Conservation (phyloP, 2,888 invertebrate genomes). For the Pammene aurita region DNA sequence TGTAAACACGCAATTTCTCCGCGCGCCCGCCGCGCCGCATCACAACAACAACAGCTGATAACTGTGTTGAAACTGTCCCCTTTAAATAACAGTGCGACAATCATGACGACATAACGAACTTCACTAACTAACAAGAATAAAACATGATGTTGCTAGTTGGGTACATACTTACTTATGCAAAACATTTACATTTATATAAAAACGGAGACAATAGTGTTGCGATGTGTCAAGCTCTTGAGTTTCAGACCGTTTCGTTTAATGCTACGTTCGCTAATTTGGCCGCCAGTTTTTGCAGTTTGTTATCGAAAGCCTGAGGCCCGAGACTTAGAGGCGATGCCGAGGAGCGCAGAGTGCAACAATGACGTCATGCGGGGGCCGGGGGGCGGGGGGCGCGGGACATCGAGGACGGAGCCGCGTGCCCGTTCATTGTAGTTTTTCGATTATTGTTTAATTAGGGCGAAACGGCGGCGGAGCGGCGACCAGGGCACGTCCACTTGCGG, state of each 20-base stretch:
- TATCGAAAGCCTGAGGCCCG: constrained; percentile 2
- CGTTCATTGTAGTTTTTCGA: constrained; percentile 84
- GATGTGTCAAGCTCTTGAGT: constrained; percentile 15
- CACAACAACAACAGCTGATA: constrained; percentile 36
- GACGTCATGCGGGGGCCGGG: constrained; percentile 61
- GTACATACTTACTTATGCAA: constrained; percentile 4
- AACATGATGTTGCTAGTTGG: constrained; percentile 17
- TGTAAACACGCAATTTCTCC: constrained; percentile 35
- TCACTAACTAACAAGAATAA: constrained; percentile 30
- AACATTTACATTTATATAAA: constrained; percentile 24
- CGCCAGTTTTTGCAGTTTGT: constrained; percentile 14
- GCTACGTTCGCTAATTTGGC: constrained; percentile 17
- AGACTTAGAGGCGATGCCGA: constrained; percentile 75
- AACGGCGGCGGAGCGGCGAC: constrained; percentile 82
- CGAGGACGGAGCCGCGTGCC: constrained; percentile 72
- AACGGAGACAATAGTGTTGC: constrained; percentile 22
- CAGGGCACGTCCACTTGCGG: constrained; percentile 67
- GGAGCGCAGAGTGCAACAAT: constrained; percentile 78
- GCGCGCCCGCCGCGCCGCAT: constrained; percentile 12
- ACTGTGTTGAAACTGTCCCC: constrained; percentile 33
- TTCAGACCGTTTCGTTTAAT: constrained; percentile 11
- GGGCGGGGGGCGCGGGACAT: constrained; percentile 6
- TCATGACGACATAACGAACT: constrained; percentile 21
- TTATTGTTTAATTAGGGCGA: constrained; percentile 84
- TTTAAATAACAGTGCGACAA: constrained; percentile 27